Conservation (phyloP, 2,113 vertebrate species). For the Psilopogon haemacephalus region DNA sequence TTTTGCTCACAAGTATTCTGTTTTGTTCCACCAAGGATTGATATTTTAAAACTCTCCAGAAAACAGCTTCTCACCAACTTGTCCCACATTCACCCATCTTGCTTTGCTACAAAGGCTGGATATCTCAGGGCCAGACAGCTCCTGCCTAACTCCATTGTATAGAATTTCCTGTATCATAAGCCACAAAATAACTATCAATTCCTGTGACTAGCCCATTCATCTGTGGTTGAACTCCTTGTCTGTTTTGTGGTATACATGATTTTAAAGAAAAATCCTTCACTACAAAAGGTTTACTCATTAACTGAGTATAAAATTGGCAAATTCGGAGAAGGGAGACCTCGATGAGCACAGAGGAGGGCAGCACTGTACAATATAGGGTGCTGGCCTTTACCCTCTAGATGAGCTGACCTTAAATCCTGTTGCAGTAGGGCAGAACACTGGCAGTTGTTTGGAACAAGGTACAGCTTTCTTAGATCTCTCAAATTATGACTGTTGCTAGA, state of each 20-base stretch:
- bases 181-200: background rate
- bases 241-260: background rate
- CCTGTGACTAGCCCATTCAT: background rate
- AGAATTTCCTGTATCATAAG: background rate
- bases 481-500: background rate
- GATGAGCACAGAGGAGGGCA: slow-evolving; percentile 1
- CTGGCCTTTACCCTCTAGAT: background rate
- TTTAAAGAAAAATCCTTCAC: background rate
- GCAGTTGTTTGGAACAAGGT: background rate
- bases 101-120: background rate
- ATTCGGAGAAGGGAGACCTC: background rate
- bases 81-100: background rate
- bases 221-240: background rate
- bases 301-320: background rate
- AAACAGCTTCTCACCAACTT: background rate
- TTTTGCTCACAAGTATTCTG: background rate
- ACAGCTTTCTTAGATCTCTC: background rate
- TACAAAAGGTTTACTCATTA: background rate
- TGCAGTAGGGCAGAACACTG: background rate
- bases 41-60: background rate
- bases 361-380: background rate
- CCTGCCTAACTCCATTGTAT: background rate
- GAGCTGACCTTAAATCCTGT: background rate
- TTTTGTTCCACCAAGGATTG: background rate
- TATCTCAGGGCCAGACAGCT: background rate